phyloP scores from a whole-genome alignment of 1,140 invertebrate genomes.

The Zaprionus capensis region DNA sequence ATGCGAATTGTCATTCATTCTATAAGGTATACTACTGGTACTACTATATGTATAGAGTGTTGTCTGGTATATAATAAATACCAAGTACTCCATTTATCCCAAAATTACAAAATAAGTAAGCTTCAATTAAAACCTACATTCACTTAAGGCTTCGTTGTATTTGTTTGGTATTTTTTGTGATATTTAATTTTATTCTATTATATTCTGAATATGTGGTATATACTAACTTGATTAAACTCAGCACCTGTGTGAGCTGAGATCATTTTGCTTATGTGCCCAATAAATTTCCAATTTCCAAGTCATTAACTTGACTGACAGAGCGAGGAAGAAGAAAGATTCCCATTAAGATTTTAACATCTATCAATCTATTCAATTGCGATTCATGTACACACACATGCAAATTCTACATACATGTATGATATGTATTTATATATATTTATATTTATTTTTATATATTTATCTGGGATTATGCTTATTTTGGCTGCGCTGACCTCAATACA shows the following conservation, averaged over 20 bases:
- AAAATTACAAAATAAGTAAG: too few relatives aligned
- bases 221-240: background rate
- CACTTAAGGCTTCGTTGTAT: too few relatives aligned
- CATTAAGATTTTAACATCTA: background rate
- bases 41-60: background rate
- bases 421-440: background rate
- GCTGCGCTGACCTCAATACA: slow-evolving; percentile 48
- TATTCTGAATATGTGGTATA: background rate
- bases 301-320: background rate
- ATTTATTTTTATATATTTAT: slow-evolving; percentile 21
- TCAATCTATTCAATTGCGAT: background rate
- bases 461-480: background rate
- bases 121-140: too few relatives aligned
- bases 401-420: background rate
- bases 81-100: background rate
- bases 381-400: background rate
- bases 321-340: background rate
- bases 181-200: background rate
- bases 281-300: background rate
- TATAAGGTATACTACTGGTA: background rate
- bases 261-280: background rate
- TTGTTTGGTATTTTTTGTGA: background rate
- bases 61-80: background rate
- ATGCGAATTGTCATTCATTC: background rate
- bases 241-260: background rate